phyloP scores from a whole-genome alignment of 1,140 invertebrate genomes.

The Conopomorpha cramerella region DNA sequence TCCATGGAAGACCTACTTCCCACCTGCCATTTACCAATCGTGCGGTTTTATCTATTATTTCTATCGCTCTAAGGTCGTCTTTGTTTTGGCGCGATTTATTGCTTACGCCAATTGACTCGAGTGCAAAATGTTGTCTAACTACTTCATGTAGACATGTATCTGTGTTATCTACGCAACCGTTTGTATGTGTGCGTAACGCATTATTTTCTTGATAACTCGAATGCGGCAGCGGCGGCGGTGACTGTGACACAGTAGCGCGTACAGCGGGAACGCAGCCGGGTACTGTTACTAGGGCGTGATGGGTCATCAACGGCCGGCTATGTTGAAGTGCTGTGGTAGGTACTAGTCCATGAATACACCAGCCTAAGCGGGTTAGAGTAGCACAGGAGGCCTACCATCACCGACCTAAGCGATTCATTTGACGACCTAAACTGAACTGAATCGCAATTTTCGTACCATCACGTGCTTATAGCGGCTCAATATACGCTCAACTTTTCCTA shows the following conservation, averaged over 20 bases:
- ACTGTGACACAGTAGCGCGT: too few relatives aligned
- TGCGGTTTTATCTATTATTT: background rate
- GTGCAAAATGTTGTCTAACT: background rate
- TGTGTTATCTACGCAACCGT: too few relatives aligned
- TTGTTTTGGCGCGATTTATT: background rate
- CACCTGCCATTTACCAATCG: background rate
- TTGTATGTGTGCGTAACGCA: background rate
- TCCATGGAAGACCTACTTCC: background rate
- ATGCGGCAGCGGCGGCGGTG: background rate
- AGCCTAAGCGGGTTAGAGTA: background rate
- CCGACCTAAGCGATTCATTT: too few relatives aligned
- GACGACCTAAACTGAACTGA: too few relatives aligned
- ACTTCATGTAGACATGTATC: background rate
- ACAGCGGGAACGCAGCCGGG: too few relatives aligned
- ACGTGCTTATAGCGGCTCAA: too few relatives aligned
- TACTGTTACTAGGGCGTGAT: too few relatives aligned
- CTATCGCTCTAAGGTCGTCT: background rate
- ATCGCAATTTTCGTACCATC: too few relatives aligned
- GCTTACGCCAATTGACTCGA: background rate
- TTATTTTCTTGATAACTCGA: background rate
- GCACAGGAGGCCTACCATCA: too few relatives aligned
- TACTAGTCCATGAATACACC: background rate
- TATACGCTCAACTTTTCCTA: too few relatives aligned
- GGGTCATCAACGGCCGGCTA: too few relatives aligned
- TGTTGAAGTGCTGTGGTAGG: background rate